phyloP scores from a whole-genome alignment of 1,140 invertebrate genomes.

The Linepithema humile region DNA sequence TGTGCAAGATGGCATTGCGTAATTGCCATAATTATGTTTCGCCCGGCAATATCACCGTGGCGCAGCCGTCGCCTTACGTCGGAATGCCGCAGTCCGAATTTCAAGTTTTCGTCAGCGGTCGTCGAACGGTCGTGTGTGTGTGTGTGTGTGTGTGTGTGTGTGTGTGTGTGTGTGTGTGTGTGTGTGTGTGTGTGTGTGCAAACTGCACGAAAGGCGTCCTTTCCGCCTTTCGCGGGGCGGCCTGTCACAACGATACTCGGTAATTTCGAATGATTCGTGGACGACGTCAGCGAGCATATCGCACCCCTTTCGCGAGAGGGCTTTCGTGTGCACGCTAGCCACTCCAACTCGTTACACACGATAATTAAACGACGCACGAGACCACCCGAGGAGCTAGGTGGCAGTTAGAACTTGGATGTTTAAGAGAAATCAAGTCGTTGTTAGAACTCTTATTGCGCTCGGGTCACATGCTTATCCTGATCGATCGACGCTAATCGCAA shows the following conservation, averaged over 20 bases:
- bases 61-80: neutral
- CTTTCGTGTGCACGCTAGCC: conserved; percentile 82
- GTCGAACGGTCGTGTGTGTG: no score
- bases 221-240: conserved; percentile 33
- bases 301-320: conserved; percentile 75
- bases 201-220: conserved; percentile 63
- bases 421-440: conserved; percentile 72
- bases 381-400: conserved; percentile 73
- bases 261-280: conserved; percentile 78
- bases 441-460: conserved; percentile 75
- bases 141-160: no score
- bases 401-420: conserved; percentile 62
- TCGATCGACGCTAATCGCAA: conserved; percentile 38
- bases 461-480: neutral
- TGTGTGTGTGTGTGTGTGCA: neutral
- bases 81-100: conserved; percentile 34
- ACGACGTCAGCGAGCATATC: conserved; percentile 78
- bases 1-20: neutral
- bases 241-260: conserved; percentile 71
- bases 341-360: conserved; percentile 83
- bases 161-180: no score
- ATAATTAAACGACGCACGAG: conserved; percentile 84
- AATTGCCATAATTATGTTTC: conserved; percentile 41
- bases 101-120: conserved; percentile 32
- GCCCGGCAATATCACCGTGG: neutral